Conservation (phyloP, 1,140 invertebrate genomes). For the Macrobrachium rosenbergii region DNA sequence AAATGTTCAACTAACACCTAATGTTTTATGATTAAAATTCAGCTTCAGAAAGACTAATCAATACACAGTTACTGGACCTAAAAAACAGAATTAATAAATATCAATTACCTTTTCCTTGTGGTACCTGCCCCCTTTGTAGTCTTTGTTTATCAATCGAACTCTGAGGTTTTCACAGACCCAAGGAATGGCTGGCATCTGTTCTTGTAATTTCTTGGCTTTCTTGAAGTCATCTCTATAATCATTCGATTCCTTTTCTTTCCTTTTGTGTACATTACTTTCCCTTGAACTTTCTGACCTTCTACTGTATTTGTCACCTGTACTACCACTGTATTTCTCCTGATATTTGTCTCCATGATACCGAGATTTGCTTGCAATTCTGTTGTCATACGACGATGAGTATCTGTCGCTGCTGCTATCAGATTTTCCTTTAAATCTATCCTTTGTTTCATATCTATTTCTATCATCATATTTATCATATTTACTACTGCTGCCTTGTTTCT, state of each 20-base stretch:
- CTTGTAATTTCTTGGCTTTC: constrained; percentile 33
- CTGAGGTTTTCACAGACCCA: constrained; percentile 70
- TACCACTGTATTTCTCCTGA: not conserved
- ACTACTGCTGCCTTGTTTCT: not conserved
- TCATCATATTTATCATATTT: constrained; percentile 1
- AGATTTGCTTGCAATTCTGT: too few relatives aligned
- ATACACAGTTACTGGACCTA: not conserved
- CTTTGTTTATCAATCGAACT: constrained; percentile 70
- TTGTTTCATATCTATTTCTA: not conserved
- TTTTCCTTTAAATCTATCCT: not conserved
- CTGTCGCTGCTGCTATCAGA: not conserved
- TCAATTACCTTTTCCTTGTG: constrained; percentile 70
- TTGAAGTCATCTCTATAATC: constrained; percentile 26
- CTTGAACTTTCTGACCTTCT: not conserved
- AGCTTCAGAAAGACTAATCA: not conserved
- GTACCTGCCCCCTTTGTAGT: constrained; percentile 71
- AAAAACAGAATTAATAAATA: not conserved
- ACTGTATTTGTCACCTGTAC: not conserved
- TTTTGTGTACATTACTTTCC: constrained; percentile 12
- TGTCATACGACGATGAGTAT: too few relatives aligned
- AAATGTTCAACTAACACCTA: too few relatives aligned
- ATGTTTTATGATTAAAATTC: too few relatives aligned
- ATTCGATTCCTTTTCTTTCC: not conserved
- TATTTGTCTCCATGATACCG: not conserved
- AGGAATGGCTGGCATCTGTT: constrained; percentile 34